Base-by-base conservation (phyloP, 1,140 invertebrate genomes). In the Drosophila jambulina region DNA sequence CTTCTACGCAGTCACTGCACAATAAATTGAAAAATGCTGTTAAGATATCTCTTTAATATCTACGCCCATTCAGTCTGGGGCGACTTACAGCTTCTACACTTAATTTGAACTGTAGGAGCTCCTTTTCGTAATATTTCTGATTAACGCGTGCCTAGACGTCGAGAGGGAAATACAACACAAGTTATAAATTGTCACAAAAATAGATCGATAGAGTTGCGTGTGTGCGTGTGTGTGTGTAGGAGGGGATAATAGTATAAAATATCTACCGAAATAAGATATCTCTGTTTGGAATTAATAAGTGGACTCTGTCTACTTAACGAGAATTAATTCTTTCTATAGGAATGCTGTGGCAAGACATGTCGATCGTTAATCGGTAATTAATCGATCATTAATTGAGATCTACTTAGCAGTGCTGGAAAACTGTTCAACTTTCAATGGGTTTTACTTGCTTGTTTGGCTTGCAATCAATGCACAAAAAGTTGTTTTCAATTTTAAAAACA, bases 401-500 rank as follows among this genome's bases (percentile, higher is more conserved):
- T 56, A 56, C 53, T 38, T 56, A 25, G 53, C 53, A 56, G 53
- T 56, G 53, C 32, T 71, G 64, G 48, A 53, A 43, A 53, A 56
- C 48, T 58, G 7, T 21, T 54, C 40, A 49, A 56, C 9, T 61
- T 48, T 75, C 62, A 61, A 75, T 80, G 60, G 75, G 43, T 61
- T 64, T 60, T 59, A 51, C 13, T 57, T 46, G 54, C 19, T 51
- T 46, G 49, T 77, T 51, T 62, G 32, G 23, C 43, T 64, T 68
- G 83, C 80, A 92, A 75, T 92, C 38, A 65, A 81, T 92, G 91
- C 91, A 92, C 91, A 92, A 92, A 92, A 91, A 80, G 91, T 92
- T 92, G 80, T 92, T 92, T 92, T 92, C 91, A 92, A 92, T 91
- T 91, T 92, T 91, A 58, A 83, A 80, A 83, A 80, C 74, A 90